Percentiles rank a stretch among this genome's conserved stretches.
phyloP scores from a whole-genome alignment of 2,888 invertebrate genomes.

The Seira sanloemensis region DNA sequence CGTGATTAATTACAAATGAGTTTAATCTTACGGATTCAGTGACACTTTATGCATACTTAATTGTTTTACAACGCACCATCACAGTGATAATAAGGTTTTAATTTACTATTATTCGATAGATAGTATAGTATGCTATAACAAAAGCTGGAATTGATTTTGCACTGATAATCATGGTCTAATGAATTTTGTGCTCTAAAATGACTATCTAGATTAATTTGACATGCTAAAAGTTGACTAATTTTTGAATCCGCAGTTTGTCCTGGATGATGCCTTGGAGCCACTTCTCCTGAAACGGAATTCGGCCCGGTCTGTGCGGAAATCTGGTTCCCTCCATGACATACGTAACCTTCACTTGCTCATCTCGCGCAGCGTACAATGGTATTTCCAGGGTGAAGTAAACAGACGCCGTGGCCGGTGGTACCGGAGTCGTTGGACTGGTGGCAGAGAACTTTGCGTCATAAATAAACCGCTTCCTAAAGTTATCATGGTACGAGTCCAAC shows the following conservation, averaged over 20 bases:
- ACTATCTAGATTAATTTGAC: no score
- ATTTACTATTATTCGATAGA: no score
- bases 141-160: no score
- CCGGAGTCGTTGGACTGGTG: slow-evolving; percentile 63
- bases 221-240: slow-evolving; percentile 54
- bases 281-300: slow-evolving; percentile 68
- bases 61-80: no score
- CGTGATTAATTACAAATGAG: no score
- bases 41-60: no score
- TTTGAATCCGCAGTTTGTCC: slow-evolving; percentile 68
- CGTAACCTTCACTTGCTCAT: slow-evolving; percentile 65
- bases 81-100: no score
- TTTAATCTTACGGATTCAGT: no score
- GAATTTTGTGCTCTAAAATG: no score
- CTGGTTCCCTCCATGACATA: slow-evolving; percentile 71
- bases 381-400: slow-evolving; percentile 71
- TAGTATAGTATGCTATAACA: no score
- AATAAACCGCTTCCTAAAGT: slow-evolving; percentile 61
- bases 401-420: slow-evolving; percentile 70
- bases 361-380: slow-evolving; percentile 50
- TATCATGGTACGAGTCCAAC: slow-evolving; percentile 59
- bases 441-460: slow-evolving; percentile 68
- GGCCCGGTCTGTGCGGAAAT: slow-evolving; percentile 67
- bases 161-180: no score
- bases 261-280: slow-evolving; percentile 69